Percentiles rank a stretch among this genome's conserved stretches.
Evolutionary conservation across 2,113 vertebrate species (phyloP).

Genomic region (Myocastor coypus): DNA sequence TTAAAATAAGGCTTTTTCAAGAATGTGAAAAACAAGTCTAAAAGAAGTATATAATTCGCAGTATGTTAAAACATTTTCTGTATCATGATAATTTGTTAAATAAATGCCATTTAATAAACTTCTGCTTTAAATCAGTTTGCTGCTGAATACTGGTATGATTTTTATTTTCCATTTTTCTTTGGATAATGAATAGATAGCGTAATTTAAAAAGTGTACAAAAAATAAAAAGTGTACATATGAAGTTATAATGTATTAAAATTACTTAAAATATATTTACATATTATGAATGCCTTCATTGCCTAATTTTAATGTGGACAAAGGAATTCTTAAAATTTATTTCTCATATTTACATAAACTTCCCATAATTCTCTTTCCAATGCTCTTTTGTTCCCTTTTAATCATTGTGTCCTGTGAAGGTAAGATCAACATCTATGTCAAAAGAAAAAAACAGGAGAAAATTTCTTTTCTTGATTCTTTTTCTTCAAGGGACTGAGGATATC

Average conservation of each 20-base stretch:
- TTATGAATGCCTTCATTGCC: background rate
- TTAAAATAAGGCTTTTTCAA: slow-evolving; percentile 63
- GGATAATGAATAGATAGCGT: background rate
- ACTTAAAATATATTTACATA: background rate
- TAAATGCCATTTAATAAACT: slow-evolving; percentile 43
- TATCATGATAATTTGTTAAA: slow-evolving; percentile 37
- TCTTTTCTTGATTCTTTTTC: background rate
- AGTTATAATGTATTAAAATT: background rate
- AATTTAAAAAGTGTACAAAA: too few relatives aligned
- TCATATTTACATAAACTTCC: background rate
- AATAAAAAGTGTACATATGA: background rate
- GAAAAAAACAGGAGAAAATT: background rate
- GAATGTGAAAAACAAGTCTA: slow-evolving; percentile 32
- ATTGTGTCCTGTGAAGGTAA: background rate
- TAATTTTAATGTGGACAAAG: slow-evolving; percentile 8
- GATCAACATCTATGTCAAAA: background rate
- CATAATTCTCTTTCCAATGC: background rate
- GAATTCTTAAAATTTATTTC: background rate
- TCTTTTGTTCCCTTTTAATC: background rate
- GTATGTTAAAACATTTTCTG: background rate
- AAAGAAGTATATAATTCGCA: slow-evolving; percentile 38
- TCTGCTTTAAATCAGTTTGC: slow-evolving; percentile 52
- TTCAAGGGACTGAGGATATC: background rate
- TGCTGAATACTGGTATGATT: background rate
- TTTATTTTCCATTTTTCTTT: slow-evolving; percentile 43